A percentile compares a stretch with the other conserved stretches of the same genome.
Conservation (phyloP, 2,797 vertebrate species). For the Margarornis squamiger region DNA sequence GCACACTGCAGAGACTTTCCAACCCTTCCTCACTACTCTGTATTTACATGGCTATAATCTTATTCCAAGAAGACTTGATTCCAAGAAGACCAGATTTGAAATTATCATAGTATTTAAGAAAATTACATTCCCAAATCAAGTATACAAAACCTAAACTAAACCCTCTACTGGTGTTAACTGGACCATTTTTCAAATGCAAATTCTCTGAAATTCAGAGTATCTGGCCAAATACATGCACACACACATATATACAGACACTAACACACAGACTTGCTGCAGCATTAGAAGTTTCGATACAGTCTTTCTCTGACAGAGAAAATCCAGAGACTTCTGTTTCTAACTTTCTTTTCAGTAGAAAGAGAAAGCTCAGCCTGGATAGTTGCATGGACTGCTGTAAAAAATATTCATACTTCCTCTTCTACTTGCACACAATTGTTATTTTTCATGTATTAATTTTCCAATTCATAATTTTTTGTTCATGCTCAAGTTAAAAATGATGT, state of each 20-base stretch:
- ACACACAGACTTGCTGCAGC: not conserved
- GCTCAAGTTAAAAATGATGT: not conserved
- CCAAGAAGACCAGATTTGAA: not conserved
- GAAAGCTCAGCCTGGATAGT: not conserved
- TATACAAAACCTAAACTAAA: slow-evolving; percentile 16
- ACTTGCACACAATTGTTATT: not conserved
- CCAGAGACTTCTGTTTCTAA: not conserved
- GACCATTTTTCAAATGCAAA: not conserved
- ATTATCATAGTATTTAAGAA: slow-evolving; percentile 32
- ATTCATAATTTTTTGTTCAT: not conserved
- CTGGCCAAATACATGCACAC: not conserved
- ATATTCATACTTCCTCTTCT: not conserved
- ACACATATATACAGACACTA: not conserved
- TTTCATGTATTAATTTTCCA: not conserved
- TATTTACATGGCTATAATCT: not conserved
- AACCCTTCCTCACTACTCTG: not conserved
- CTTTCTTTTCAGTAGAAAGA: not conserved
- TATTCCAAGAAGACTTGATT: not conserved
- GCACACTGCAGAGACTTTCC: not conserved
- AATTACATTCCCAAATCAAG: slow-evolving; percentile 19
- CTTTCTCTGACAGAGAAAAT: not conserved
- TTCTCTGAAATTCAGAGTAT: not conserved
- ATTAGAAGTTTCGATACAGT: not conserved
- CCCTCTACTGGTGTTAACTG: not conserved
- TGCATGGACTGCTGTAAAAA: not conserved